Base-by-base conservation (phyloP, 2,888 invertebrate species). In the Strigamia maritima region DNA sequence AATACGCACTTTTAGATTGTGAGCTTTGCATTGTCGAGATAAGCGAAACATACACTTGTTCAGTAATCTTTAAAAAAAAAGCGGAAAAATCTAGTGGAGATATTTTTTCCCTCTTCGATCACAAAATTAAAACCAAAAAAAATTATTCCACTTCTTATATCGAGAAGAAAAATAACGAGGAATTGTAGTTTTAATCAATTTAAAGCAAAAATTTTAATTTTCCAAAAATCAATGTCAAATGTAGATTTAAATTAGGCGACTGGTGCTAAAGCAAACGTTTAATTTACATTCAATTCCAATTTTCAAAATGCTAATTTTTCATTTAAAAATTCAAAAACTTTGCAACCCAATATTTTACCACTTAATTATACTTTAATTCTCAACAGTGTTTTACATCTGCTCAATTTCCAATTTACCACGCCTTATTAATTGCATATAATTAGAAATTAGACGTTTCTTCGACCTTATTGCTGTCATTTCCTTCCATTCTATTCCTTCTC, bases 111-210 rank as follows among this genome's bases (percentile, higher is more conserved):
- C 19, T 22, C 24, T 19, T 65, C 44, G 44, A n/a, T 22, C 60
- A 6, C 60, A 65, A 19, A 65, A 60, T 44, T 44, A 44, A 44
- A 44, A 44, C 40, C 2, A 60, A 65, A 24, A 22, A 12, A 65
- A 12, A 19, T 65, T 65, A 65, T 35, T 35, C 44, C 14, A 44
- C 14, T 44, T 2, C n/a, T 10, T 8, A 38, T 8, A 38, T 8
- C n/a, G 12, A n/a, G 44, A 44, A 44, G 12, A 65, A 65, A 7
- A 65, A 65, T 12, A 16, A 2, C 60, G 19, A 65, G 60, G 19
- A 22, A 65, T 65, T 65, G 44, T 44, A 44, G n/a, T 65, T 65
- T 65, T 65, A 24, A 65, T 65, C 60, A 65, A 65, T 65, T 65
- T 24, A 24, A 65, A 65, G 24, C 22, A n/a, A 65, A 65, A 65